Conservation (phyloP, 2,113 vertebrate species). For the Brachypteracias leptosomus region DNA sequence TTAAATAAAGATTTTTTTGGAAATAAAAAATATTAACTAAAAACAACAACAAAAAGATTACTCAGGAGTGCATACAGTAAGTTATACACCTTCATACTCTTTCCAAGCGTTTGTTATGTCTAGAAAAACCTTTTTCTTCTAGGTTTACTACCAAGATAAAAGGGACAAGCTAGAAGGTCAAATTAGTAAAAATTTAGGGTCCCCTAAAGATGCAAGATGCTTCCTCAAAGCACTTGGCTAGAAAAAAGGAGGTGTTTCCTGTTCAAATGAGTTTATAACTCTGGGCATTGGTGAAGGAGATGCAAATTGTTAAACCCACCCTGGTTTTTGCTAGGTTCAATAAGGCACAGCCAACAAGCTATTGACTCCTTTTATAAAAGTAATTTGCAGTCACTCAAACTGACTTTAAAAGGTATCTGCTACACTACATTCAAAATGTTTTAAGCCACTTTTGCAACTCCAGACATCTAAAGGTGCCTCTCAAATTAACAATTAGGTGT, state of each 20-base stretch:
- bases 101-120: background rate
- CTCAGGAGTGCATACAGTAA: background rate
- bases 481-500: background rate
- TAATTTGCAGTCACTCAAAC: background rate
- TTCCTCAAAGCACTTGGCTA: background rate
- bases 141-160: background rate
- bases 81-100: accelerated
- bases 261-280: too few species aligned
- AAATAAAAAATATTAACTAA: background rate
- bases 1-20: background rate
- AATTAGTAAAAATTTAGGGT: background rate
- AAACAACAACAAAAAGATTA: background rate
- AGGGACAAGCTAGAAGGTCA: background rate
- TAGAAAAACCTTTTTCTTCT: background rate
- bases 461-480: background rate
- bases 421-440: background rate
- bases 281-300: background rate
- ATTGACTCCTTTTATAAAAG: background rate
- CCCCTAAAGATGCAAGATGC: background rate
- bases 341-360: background rate
- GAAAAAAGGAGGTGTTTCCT: background rate
- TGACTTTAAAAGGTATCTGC: background rate
- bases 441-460: background rate
- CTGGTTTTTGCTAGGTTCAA: background rate
- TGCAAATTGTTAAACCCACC: background rate